Percentiles rank a stretch among this genome's conserved stretches.
phyloP scores from a whole-genome alignment of 2,888 invertebrate species.

The Linnaemya vulpina region DNA sequence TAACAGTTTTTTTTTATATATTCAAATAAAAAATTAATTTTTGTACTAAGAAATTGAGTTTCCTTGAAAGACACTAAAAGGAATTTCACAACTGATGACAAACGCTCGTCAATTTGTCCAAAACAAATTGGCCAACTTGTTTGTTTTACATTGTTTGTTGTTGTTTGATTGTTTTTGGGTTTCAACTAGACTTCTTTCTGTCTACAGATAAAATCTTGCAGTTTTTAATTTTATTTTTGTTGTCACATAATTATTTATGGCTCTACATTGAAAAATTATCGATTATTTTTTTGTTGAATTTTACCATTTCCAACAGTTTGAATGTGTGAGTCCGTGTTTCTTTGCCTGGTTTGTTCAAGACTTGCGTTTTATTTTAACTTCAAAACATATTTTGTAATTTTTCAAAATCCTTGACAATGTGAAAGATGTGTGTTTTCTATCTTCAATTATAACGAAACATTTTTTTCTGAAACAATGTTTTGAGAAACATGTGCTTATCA shows the following conservation, averaged over 20 bases:
- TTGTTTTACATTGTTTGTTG: constrained; percentile 1
- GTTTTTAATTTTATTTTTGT: neutral
- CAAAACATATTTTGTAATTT: constrained; percentile 74
- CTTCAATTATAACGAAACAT: neutral
- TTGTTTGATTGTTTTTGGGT: neutral
- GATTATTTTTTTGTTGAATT: neutral
- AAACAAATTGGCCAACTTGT: neutral
- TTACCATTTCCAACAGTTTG: constrained; percentile 17
- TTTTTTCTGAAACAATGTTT: constrained; percentile 29
- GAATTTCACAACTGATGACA: constrained; percentile 17
- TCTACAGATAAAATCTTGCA: constrained; percentile 22
- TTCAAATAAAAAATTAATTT: neutral
- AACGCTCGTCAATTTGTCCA: neutral
- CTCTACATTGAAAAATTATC: constrained; percentile 52
- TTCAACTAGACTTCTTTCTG: constrained; percentile 11
- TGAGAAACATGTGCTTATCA: neutral
- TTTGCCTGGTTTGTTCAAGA: constrained; percentile 1
- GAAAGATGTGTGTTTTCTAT: neutral
- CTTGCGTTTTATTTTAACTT: constrained; percentile 43
- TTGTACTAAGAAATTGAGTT: neutral
- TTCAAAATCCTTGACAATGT: constrained; percentile 73
- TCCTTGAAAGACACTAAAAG: neutral
- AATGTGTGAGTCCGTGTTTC: neutral
- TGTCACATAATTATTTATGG: constrained; percentile 60
- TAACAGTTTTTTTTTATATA: no score